Evolutionary conservation across 1,140 invertebrate species (phyloP).

Genomic region (Asbolus verrucosus): DNA sequence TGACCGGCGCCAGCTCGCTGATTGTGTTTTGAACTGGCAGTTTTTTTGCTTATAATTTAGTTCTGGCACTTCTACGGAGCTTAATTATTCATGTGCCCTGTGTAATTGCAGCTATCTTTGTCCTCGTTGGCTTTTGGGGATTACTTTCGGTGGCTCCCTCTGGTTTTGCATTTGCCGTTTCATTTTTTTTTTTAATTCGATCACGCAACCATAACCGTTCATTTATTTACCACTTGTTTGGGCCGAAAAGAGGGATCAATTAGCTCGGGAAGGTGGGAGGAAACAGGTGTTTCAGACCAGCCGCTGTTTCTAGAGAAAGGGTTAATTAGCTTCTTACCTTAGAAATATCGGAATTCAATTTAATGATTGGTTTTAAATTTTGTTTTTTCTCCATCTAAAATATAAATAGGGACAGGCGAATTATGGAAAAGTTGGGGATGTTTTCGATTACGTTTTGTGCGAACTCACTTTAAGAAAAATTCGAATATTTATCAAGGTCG

Average conservation of each 20-base stretch:
- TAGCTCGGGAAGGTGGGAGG: slow-evolving; percentile 9
- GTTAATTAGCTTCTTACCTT: slow-evolving; percentile 16
- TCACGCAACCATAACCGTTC: slow-evolving; percentile 26
- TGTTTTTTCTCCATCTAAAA: neutral
- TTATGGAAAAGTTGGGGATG: neutral
- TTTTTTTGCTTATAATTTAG: slow-evolving; percentile 46
- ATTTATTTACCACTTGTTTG: slow-evolving; percentile 24
- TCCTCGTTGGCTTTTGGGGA: slow-evolving; percentile 22
- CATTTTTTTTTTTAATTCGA: neutral
- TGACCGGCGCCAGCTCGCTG: slow-evolving; percentile 33
- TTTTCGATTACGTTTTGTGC: neutral
- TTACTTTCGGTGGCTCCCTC: neutral
- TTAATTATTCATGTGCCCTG: slow-evolving; percentile 47
- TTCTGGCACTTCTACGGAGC: slow-evolving; percentile 34
- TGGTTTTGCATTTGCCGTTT: neutral
- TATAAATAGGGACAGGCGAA: slow-evolving; percentile 8
- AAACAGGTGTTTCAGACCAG: slow-evolving; percentile 17
- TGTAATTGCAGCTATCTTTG: slow-evolving; percentile 32
- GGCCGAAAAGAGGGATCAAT: neutral
- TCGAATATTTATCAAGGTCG: slow-evolving; percentile 15
- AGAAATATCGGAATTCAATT: slow-evolving; percentile 1
- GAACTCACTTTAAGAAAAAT: neutral
- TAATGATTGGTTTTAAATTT: slow-evolving; percentile 27
- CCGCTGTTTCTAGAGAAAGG: slow-evolving; percentile 8
- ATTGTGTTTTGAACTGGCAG: slow-evolving; percentile 47